These are phyloP conservation scores for Hirudinaria manillensis DNA, from an alignment of 2,888 invertebrate species.

Conservation along the genomic window DNA sequence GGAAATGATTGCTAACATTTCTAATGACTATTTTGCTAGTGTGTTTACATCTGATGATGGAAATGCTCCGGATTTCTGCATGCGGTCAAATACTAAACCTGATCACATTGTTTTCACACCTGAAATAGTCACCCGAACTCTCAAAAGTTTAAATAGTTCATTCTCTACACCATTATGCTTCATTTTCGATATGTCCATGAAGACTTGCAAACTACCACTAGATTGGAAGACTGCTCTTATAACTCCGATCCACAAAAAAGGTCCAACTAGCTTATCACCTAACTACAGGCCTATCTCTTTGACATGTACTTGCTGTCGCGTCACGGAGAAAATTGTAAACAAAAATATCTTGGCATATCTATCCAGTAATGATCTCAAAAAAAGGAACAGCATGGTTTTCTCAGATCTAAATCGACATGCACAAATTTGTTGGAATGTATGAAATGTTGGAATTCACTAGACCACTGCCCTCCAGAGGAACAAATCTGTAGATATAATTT, in stretches of 20 bases:
- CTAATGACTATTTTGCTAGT: background rate
- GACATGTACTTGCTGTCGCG: background rate
- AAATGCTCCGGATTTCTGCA: background rate
- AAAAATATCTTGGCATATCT: background rate
- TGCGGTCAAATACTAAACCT: background rate
- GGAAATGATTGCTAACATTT: background rate
- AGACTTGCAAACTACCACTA: background rate
- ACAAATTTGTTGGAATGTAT: constrained; percentile 1
- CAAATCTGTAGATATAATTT: background rate
- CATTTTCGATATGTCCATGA: no score
- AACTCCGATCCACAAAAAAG: constrained; percentile 1
- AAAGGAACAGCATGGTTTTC: background rate
- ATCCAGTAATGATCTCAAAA: background rate
- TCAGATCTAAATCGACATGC: constrained; percentile 3
- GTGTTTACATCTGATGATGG: constrained; percentile 1
- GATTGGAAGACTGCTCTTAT: background rate
- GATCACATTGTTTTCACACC: background rate
- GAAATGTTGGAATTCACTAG: no score
- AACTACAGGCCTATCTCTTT: constrained; percentile 1
- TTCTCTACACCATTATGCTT: background rate
- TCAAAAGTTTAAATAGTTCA: background rate
- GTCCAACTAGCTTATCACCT: background rate
- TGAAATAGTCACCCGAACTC: background rate
- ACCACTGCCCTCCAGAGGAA: background rate
- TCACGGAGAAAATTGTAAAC: background rate